These are phyloP conservation scores for Eristalinus aeneus DNA, from an alignment of 2,888 invertebrate species.

Conservation along the genomic window DNA sequence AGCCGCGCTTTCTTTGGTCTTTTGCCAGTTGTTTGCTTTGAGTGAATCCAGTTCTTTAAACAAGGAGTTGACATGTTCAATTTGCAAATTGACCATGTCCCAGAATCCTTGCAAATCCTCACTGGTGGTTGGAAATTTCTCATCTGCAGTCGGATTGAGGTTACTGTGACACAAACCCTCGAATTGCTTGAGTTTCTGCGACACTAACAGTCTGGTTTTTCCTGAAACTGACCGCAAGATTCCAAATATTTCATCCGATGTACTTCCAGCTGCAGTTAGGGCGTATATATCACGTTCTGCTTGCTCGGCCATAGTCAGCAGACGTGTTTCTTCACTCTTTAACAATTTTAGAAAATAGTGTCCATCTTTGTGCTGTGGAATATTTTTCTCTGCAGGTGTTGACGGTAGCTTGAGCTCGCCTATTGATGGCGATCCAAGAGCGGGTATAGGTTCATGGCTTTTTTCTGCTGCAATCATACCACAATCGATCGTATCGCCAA, in stretches of 20 bases:
- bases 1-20: slow-evolving; percentile 72
- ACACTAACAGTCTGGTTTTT: slow-evolving; percentile 91
- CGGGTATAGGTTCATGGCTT: slow-evolving; percentile 39
- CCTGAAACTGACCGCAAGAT: slow-evolving; percentile 91
- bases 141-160: slow-evolving; percentile 85
- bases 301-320: slow-evolving; percentile 84
- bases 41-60: slow-evolving; percentile 85
- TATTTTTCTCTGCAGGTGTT: slow-evolving; percentile 27
- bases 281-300: slow-evolving; percentile 85
- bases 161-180: slow-evolving; percentile 85
- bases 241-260: slow-evolving; percentile 89
- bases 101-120: slow-evolving; percentile 96
- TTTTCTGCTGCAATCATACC: slow-evolving; percentile 33
- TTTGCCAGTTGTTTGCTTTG: slow-evolving; percentile 85
- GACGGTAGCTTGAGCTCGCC: slow-evolving; percentile 11
- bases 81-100: slow-evolving; percentile 96
- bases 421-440: neutral
- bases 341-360: slow-evolving; percentile 88
- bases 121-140: slow-evolving; percentile 91
- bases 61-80: slow-evolving; percentile 90
- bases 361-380: slow-evolving; percentile 81
- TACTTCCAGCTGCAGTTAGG: slow-evolving; percentile 76
- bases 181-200: slow-evolving; percentile 96
- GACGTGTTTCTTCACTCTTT: slow-evolving; percentile 85
- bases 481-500: slow-evolving; percentile 54